Conservation (phyloP, 2,888 invertebrate species). For the Mythimna loreyi region DNA sequence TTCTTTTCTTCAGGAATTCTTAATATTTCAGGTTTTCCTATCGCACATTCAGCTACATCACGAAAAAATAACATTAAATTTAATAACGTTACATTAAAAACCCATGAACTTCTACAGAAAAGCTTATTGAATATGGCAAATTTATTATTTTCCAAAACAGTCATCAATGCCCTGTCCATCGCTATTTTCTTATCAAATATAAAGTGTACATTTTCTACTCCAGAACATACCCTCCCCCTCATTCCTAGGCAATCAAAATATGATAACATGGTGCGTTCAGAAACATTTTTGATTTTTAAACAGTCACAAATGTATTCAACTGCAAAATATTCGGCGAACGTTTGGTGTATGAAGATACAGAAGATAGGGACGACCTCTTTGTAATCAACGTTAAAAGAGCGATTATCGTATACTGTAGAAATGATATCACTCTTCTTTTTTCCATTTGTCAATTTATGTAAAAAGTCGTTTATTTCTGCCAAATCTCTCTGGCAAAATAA, state of each 20-base stretch:
- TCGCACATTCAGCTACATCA: too few species aligned
- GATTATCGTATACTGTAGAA: too few species aligned
- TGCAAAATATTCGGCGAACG: constrained; percentile 50
- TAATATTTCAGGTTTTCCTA: too few species aligned
- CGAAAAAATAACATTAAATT: too few species aligned
- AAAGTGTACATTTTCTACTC: too few species aligned
- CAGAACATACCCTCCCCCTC: too few species aligned
- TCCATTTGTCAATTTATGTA: constrained; percentile 21
- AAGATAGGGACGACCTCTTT: too few species aligned
- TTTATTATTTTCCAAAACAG: background rate
- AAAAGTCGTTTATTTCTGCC: constrained; percentile 12
- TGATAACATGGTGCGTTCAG: background rate
- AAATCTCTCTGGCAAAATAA: constrained; percentile 22
- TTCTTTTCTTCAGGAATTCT: too few species aligned
- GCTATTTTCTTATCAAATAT: background rate
- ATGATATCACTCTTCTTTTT: constrained; percentile 37
- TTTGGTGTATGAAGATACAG: constrained; percentile 41
- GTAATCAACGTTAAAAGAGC: too few species aligned
- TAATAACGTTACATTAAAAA: too few species aligned
- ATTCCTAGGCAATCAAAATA: background rate
- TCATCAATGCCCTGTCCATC: background rate
- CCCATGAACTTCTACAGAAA: too few species aligned
- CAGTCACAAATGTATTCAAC: constrained; percentile 42
- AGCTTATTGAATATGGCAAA: background rate
- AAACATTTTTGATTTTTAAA: constrained; percentile 24